Base-by-base conservation (phyloP, 2,888 invertebrate genomes). In the Syrista parreyssii region DNA sequence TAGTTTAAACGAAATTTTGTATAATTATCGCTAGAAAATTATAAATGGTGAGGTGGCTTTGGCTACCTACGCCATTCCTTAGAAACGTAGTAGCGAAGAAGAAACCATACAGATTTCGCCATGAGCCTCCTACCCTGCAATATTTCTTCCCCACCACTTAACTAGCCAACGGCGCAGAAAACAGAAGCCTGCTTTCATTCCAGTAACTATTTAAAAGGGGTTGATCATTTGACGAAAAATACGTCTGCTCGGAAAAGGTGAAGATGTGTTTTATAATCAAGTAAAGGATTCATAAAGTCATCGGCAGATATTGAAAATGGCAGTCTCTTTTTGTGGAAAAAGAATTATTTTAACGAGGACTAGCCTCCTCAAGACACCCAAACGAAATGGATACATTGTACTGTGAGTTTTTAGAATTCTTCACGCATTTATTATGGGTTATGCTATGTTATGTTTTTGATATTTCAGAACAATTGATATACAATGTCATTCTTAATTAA, bases 381-480 rank as follows among this genome's bases (percentile, higher is more conserved):
- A 93, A 80, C 92, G 93, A 86, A 92, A 93, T 86, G 95, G 95
- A 87, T 96, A 95, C 87, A 94, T 95, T 81, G 95, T 96, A 69
- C 91, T 96, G 95, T 96, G 92, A 94, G 95, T 94, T 32, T 12
- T 68, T 23, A 55, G 23, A 55, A 23, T 15, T 55, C 9, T 55
- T 55, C 55, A 15, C 9, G 23, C 9, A 11, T 33, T 15, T 68
- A 3, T 3, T 30, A 30, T 1, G n/a, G 23, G 74, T 68, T 68
- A 81, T 83, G 85, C 84, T 85, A 85, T 84, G 75, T 82, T 77
- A 23, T 9, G 23, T 55, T 23, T 55, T 23, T 55, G 23, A 55
- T 55, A 23, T 55, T 55, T 55, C 9, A 55, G 23, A 9, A 9
- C 9, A 55, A 23, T 55, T 55, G 2, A 55, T 23, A 2, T 55